Base-by-base conservation (phyloP, 2,888 invertebrate species). In the Gymnoscelis rufifasciata region DNA sequence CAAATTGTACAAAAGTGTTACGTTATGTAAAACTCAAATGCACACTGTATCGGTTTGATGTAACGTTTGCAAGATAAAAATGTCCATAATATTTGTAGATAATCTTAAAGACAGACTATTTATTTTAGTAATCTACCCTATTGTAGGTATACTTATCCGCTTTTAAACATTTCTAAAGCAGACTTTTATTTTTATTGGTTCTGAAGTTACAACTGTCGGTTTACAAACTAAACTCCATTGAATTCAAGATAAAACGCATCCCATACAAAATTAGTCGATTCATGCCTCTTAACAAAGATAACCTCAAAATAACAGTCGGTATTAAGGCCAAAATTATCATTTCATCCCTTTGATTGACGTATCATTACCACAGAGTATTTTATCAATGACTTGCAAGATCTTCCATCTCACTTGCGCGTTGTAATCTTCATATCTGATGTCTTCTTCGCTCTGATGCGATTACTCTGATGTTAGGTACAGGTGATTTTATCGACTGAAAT, bases 281-380 rank as follows among this genome's bases (percentile, higher is more conserved):
- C 19, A 48, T 48, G 39, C 28, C 39, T 31, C 35, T 24, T 29
- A 40, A 43, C 26, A 40, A 38, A 31, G 39, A 31, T 50, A 38
- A 48, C 38, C 43, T 40, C 24, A 37, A 35, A 45, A 39, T 38
- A 41, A 31, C 39, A 45, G 47, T 47, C 41, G 24, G 26, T 37
- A 43, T 43, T 43, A 29, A 13, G 35, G 43, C 43, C 24, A 45
- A 50, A 51, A 48, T 47, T 50, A 56, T 51, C 57, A 46, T 56
- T 51, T 60, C 62, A 61, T 68, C 60, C 59, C 43, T 46, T 30
- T 72, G 76, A 76, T 70, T 74, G 76, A 76, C 74, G 68, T 59
- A 62, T 72, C 74, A 74, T 76, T 76, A 75, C 66, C 60, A 63
- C 60, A 65, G 58, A 62, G 36, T 55, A 66, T 65, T 66, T 35